Conservation (phyloP, 1,140 invertebrate species). For the Amyelois transitella region DNA sequence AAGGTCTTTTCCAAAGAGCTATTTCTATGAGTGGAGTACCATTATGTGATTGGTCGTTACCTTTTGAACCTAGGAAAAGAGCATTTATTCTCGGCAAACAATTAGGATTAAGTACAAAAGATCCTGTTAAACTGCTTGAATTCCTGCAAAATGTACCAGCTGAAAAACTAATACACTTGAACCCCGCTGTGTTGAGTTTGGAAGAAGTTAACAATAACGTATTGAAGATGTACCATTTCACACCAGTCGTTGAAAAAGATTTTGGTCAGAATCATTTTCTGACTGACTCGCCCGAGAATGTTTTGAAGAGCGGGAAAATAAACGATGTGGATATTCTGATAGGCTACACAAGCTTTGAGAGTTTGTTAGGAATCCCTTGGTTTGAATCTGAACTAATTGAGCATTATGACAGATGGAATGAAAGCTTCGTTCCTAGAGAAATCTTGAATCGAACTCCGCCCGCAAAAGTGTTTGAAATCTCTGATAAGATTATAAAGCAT, state of each 20-base stretch:
- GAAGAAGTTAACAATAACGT: conserved; percentile 22
- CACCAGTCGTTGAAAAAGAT: conserved; percentile 60
- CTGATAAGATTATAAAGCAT: conserved; percentile 50
- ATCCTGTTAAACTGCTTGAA: conserved; percentile 35
- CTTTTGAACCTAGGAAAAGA: conserved; percentile 27
- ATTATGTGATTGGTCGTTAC: conserved; percentile 27
- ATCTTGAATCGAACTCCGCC: conserved; percentile 24
- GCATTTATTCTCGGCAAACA: conserved; percentile 32
- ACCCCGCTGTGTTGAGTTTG: conserved; percentile 15
- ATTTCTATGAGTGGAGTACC: conserved; percentile 44
- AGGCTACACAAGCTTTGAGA: conserved; percentile 76
- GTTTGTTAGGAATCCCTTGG: conserved; percentile 30
- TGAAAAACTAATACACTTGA: conserved; percentile 33
- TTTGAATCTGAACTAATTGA: conserved; percentile 23
- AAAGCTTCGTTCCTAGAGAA: conserved; percentile 33
- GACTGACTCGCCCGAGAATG: conserved; percentile 30
- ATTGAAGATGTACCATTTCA: conserved; percentile 39
- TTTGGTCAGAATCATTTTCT: conserved; percentile 55
- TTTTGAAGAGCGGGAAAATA: conserved; percentile 54
- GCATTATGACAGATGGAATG: conserved; percentile 34
- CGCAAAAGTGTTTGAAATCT: conserved; percentile 31
- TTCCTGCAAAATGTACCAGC: conserved; percentile 52
- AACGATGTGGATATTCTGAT: conserved; percentile 76
- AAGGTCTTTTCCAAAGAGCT: conserved; percentile 38
- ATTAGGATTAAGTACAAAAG: conserved; percentile 31